Evolutionary conservation across 2,888 invertebrate genomes (phyloP).

Genomic region (Leptopilina drosophilae): DNA sequence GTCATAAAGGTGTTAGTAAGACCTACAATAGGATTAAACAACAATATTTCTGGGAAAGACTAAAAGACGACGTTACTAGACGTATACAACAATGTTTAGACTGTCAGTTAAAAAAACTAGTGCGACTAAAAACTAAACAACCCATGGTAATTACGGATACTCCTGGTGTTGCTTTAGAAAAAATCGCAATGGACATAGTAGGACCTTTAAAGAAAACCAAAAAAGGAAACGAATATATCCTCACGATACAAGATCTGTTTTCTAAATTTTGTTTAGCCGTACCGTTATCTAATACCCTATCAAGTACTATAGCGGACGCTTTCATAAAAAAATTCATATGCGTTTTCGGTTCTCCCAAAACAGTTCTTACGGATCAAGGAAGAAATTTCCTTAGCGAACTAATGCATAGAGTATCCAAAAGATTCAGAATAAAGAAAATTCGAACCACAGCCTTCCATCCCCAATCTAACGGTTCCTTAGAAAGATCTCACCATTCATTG

Average conservation of each 20-base stretch:
- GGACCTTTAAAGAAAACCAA: no score
- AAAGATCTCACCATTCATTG: no score
- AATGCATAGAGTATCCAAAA: not conserved
- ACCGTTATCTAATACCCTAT: not conserved
- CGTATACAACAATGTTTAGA: no score
- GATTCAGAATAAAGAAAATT: conserved; percentile 40
- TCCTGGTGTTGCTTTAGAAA: no score
- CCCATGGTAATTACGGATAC: no score
- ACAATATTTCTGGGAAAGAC: conserved; percentile 49
- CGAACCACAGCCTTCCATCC: conserved; percentile 42
- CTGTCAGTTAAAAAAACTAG: no score
- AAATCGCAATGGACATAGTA: not conserved
- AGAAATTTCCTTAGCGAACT: conserved; percentile 37
- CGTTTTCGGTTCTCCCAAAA: conserved; percentile 51
- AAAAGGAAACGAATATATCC: no score
- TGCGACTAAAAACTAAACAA: no score
- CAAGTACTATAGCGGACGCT: conserved; percentile 53
- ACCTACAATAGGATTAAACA: conserved; percentile 49
- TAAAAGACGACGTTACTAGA: conserved; percentile 51
- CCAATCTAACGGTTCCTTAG: no score
- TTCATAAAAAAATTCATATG: conserved; percentile 55
- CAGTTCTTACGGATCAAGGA: conserved; percentile 42
- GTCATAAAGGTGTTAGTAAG: no score
- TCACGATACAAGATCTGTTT: not conserved
- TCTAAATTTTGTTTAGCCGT: not conserved